Evolutionary conservation across 2,113 vertebrate genomes (phyloP).

Genomic region (Centropus bengalensis): DNA sequence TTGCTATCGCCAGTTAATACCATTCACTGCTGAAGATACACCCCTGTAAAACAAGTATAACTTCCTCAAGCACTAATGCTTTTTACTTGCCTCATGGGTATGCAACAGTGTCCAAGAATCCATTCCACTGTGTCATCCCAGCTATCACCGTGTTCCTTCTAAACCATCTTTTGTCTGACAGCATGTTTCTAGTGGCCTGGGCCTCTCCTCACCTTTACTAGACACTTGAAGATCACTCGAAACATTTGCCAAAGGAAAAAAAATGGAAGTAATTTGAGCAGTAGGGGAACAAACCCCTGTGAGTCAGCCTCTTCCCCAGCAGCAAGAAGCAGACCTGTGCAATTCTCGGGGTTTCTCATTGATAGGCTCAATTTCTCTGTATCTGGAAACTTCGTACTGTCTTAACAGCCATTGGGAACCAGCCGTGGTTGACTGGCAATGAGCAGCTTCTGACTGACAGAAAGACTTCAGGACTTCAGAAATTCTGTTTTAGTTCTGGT

Average conservation of each 20-base stretch:
- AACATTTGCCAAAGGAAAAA: background rate
- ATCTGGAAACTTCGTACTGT: background rate
- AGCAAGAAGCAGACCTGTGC: background rate
- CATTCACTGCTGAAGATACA: background rate
- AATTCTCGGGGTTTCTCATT: background rate
- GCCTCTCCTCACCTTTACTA: background rate
- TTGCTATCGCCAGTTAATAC: background rate
- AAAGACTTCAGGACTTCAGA: background rate
- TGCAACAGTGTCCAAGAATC: background rate
- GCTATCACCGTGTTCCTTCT: background rate
- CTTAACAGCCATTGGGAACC: background rate
- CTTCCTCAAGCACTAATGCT: background rate
- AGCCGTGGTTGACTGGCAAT: background rate
- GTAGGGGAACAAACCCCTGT: background rate
- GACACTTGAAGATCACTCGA: background rate
- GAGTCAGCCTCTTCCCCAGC: background rate
- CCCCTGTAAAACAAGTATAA: background rate
- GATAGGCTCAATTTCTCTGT: background rate
- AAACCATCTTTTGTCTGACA: background rate
- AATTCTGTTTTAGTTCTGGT: background rate
- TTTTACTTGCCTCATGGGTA: background rate
- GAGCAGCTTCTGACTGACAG: background rate
- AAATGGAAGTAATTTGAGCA: background rate
- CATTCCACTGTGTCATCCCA: background rate
- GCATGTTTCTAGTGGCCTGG: background rate